Percentiles rank a stretch among this genome's conserved stretches.
phyloP scores from a whole-genome alignment of 2,797 vertebrate genomes.

The Euphonia xanthogaster region DNA sequence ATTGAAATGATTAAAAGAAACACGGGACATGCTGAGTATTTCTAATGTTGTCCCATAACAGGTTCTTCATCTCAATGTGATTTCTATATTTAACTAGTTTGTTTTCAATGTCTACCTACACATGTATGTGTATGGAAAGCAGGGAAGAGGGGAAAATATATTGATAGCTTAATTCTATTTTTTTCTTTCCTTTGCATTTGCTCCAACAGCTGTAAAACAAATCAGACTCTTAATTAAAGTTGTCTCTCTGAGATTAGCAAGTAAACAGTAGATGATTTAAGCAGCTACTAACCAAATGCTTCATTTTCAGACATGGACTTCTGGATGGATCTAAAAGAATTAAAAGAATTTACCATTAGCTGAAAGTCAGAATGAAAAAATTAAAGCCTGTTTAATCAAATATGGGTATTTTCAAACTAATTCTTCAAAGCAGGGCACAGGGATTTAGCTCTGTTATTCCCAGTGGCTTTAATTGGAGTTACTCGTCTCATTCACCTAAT shows the following conservation, averaged over 20 bases:
- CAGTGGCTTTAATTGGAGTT: not conserved
- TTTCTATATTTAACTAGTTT: not conserved
- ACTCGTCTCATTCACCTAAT: not conserved
- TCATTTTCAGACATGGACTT: constrained; percentile 78
- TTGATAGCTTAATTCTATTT: not conserved
- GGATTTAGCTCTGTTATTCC: constrained; percentile 9
- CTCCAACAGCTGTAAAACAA: constrained; percentile 19
- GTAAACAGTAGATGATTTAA: not conserved
- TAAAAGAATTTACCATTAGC: constrained; percentile 58
- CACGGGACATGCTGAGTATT: not conserved
- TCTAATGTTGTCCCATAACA: not conserved
- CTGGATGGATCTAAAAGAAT: constrained; percentile 78
- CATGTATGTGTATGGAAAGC: not conserved
- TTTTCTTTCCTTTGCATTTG: not conserved
- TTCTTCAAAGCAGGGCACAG: constrained; percentile 11
- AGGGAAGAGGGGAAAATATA: too few species aligned
- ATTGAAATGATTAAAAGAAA: not conserved
- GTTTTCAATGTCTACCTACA: not conserved
- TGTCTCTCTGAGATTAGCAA: not conserved
- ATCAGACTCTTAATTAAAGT: constrained; percentile 14
- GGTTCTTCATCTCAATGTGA: not conserved
- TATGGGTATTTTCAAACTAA: not conserved
- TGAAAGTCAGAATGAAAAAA: constrained; percentile 41
- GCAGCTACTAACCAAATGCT: constrained; percentile 79
- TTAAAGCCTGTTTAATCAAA: constrained; percentile 1